phyloP scores from a whole-genome alignment of 2,797 vertebrate genomes.

The Chelidonichthys spinosus region DNA sequence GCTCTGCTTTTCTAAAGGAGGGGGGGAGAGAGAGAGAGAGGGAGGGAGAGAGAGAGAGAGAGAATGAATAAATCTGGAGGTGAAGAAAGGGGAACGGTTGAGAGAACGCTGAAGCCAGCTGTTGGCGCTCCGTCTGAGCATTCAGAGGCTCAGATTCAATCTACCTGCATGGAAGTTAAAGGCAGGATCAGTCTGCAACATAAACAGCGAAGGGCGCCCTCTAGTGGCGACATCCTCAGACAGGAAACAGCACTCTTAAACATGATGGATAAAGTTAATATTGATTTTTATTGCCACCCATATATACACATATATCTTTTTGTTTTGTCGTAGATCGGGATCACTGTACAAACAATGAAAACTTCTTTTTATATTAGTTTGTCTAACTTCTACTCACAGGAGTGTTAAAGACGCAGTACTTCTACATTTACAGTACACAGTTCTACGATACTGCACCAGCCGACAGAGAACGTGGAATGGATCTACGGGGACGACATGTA shows the following conservation, averaged over 20 bases:
- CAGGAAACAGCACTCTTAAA: slow-evolving; percentile 24
- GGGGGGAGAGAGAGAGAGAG: slow-evolving; percentile 22
- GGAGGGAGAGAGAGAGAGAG: too few relatives aligned
- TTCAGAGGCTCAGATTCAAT: slow-evolving; percentile 65
- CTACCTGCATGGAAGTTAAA: slow-evolving; percentile 62
- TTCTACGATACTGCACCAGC: slow-evolving; percentile 22
- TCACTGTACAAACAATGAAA: slow-evolving; percentile 64
- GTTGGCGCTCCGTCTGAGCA: slow-evolving; percentile 63
- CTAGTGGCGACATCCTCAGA: slow-evolving; percentile 51
- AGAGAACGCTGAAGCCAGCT: slow-evolving; percentile 68
- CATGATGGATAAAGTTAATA: slow-evolving; percentile 23
- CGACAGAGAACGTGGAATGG: slow-evolving; percentile 37
- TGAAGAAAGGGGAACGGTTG: slow-evolving; percentile 62
- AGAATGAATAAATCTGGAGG: slow-evolving; percentile 69
- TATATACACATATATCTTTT: slow-evolving; percentile 70
- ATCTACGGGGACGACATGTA: slow-evolving; percentile 40
- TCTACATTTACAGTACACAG: slow-evolving; percentile 12
- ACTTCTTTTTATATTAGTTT: neutral
- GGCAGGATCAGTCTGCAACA: slow-evolving; percentile 6
- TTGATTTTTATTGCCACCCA: slow-evolving; percentile 79
- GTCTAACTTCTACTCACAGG: too few relatives aligned
- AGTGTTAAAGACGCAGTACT: slow-evolving; percentile 2
- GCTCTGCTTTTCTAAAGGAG: slow-evolving; percentile 38
- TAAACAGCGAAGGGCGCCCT: slow-evolving; percentile 57
- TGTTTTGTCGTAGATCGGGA: slow-evolving; percentile 32